Percentiles rank a stretch among this genome's conserved stretches.
Evolutionary conservation across 1,140 invertebrate species (phyloP).

Genomic region (Solen grandis): DNA sequence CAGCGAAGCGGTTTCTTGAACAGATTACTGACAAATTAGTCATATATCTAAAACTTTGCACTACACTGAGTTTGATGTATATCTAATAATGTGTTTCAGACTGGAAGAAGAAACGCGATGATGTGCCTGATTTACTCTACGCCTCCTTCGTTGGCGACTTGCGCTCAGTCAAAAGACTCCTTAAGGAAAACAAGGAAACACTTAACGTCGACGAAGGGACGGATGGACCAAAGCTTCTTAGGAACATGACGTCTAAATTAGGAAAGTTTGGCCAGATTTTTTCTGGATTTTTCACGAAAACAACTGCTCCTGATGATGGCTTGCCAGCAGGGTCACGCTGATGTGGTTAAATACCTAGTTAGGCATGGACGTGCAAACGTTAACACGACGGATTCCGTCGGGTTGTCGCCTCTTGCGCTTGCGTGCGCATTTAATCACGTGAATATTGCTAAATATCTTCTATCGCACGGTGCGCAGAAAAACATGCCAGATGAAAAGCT

Average conservation of each 20-base stretch:
- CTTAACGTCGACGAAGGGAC: background rate
- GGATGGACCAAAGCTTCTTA: constrained; percentile 52
- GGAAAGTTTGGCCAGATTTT: constrained; percentile 41
- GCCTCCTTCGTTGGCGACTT: constrained; percentile 37
- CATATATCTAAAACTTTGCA: background rate
- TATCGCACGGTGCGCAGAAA: constrained; percentile 20
- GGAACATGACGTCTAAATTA: constrained; percentile 2
- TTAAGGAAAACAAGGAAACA: constrained; percentile 5
- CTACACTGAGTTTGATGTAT: background rate
- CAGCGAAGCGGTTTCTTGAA: background rate
- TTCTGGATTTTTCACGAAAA: constrained; percentile 44
- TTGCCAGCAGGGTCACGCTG: constrained; percentile 32
- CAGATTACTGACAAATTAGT: background rate
- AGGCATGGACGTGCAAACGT: constrained; percentile 29
- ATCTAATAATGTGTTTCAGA: background rate
- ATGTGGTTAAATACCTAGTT: constrained; percentile 38
- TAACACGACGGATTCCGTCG: constrained; percentile 33
- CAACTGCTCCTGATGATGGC: constrained; percentile 59
- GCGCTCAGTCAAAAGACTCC: constrained; percentile 9
- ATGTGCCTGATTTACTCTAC: constrained; percentile 27
- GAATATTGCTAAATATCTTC: constrained; percentile 27
- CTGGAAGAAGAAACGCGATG: constrained; percentile 2
- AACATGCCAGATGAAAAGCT: constrained; percentile 34
- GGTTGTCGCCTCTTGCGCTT: constrained; percentile 42
- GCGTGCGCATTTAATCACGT: constrained; percentile 45